A percentile compares a stretch with the other conserved stretches of the same genome.
Conservation (phyloP, 2,888 invertebrate genomes). For the Eupithecia abbreviata region DNA sequence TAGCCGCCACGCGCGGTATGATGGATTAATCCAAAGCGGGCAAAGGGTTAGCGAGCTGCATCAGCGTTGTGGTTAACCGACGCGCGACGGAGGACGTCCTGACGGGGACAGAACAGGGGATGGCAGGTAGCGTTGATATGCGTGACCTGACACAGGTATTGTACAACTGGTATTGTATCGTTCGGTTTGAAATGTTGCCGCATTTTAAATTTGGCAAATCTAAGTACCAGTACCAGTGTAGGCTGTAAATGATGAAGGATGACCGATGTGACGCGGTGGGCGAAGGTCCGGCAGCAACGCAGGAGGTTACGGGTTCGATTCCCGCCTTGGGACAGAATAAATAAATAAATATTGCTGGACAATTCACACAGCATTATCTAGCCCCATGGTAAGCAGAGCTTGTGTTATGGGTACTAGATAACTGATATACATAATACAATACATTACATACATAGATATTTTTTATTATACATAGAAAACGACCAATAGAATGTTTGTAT, state of each 20-base stretch:
- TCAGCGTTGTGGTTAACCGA: conserved; percentile 75
- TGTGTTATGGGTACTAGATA: too few species aligned
- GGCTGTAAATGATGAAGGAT: background rate
- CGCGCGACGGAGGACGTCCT: conserved; percentile 61
- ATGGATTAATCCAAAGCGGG: conserved; percentile 50
- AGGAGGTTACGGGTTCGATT: too few species aligned
- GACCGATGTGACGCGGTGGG: too few species aligned
- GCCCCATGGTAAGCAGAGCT: too few species aligned
- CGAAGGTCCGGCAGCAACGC: too few species aligned
- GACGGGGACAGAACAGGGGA: conserved; percentile 20
- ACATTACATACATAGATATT: too few species aligned
- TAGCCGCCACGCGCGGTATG: conserved; percentile 34
- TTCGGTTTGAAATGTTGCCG: background rate
- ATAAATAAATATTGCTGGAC: too few species aligned
- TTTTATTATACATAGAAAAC: too few species aligned
- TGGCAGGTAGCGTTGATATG: conserved; percentile 15
- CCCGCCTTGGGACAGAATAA: too few species aligned
- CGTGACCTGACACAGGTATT: background rate
- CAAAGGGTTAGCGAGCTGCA: conserved; percentile 66
- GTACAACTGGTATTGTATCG: background rate
- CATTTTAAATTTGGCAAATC: background rate
- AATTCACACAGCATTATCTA: too few species aligned
- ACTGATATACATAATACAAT: too few species aligned
- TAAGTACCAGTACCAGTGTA: background rate
- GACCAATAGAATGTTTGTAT: too few species aligned